phyloP scores from a whole-genome alignment of 2,797 vertebrate species.

The Mycteria americana region DNA sequence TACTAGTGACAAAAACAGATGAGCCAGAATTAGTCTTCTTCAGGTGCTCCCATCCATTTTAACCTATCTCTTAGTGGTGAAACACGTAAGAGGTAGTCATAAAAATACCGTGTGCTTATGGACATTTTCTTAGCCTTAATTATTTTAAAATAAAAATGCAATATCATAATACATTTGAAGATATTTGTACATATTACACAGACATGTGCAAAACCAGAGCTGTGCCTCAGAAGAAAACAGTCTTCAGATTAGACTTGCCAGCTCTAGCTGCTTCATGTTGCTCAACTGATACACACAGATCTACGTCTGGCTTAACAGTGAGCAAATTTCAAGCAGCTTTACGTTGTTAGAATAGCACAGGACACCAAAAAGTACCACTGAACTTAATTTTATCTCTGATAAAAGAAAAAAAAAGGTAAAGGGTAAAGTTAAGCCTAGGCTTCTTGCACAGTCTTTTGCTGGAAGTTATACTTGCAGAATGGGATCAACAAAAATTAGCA shows the following conservation, averaged over 20 bases:
- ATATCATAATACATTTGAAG: not conserved
- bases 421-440: not conserved
- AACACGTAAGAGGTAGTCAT: not conserved
- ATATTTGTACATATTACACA: not conserved
- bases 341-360: not conserved
- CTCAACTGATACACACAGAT: not conserved
- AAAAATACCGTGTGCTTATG: not conserved
- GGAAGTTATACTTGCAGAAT: not conserved
- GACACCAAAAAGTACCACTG: not conserved
- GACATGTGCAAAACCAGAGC: not conserved
- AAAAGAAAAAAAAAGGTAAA: not conserved
- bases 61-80: not conserved
- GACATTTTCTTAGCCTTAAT: not conserved
- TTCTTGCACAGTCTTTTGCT: not conserved
- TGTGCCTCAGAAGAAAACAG: not conserved
- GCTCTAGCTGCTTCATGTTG: not conserved
- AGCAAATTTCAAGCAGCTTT: conserved; percentile 11
- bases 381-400: not conserved
- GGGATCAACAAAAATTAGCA: not conserved
- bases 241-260: not conserved
- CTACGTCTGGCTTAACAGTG: not conserved
- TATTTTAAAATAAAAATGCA: not conserved
- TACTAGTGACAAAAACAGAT: not conserved
- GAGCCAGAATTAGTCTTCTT: not conserved
- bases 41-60: not conserved